These are phyloP conservation scores for Pionites leucogaster DNA, from an alignment of 2,113 vertebrate genomes.

Conservation along the genomic window DNA sequence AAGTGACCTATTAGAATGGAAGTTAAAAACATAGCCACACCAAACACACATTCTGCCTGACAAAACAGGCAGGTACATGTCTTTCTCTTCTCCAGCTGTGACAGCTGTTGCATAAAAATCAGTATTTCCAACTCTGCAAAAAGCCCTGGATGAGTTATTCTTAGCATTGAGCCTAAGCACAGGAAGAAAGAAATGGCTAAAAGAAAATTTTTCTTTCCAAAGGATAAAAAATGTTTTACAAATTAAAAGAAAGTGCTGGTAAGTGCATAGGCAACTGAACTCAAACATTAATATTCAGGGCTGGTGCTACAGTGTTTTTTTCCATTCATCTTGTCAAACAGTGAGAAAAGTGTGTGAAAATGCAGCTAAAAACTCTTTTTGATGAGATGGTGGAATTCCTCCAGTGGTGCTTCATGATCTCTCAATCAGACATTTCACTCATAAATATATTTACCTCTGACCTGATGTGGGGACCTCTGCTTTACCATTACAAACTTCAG, in stretches of 20 bases:
- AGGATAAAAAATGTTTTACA: not conserved
- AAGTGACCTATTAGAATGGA: conserved; percentile 12
- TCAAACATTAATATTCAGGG: not conserved
- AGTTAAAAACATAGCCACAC: conserved; percentile 30
- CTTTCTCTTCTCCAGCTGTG: not conserved
- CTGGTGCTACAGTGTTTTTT: not conserved
- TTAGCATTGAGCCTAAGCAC: not conserved
- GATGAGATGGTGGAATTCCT: not conserved
- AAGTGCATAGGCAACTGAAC: not conserved
- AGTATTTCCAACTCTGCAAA: not conserved
- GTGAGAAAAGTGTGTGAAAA: not conserved
- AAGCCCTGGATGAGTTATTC: not conserved
- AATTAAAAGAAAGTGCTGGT: not conserved
- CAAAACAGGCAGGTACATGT: conserved; percentile 47
- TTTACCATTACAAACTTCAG: not conserved
- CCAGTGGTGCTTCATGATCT: not conserved
- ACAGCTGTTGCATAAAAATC: not conserved
- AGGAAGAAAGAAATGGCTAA: not conserved
- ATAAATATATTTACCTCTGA: not conserved
- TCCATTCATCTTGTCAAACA: not conserved
- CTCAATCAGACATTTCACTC: not conserved
- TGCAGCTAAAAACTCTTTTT: not conserved
- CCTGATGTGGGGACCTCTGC: not conserved
- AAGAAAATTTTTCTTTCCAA: not conserved
- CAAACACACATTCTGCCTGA: conserved; percentile 9